A percentile compares a stretch with the other conserved stretches of the same genome.
Conservation (phyloP, 2,888 invertebrate genomes). For the Rhyacophila evoluta region DNA sequence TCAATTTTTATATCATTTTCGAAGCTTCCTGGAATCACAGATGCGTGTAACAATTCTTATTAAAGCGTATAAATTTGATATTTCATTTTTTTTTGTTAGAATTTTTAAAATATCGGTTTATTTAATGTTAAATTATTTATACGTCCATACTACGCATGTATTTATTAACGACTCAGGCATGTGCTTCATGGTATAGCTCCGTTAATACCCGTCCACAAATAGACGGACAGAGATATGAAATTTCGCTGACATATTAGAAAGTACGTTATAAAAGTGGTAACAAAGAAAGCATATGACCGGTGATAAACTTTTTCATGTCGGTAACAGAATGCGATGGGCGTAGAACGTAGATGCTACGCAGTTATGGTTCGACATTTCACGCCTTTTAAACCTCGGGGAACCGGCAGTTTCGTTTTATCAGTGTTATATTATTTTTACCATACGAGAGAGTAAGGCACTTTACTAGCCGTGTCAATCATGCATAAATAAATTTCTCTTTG, state of each 20-base stretch:
- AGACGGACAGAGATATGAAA: neutral
- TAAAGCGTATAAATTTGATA: no score
- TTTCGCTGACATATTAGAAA: slow-evolving; percentile 7
- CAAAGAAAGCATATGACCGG: slow-evolving; percentile 10
- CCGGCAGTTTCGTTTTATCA: slow-evolving; percentile 7
- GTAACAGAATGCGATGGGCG: slow-evolving; percentile 21
- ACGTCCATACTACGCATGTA: no score
- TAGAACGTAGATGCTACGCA: neutral
- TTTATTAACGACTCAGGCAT: neutral
- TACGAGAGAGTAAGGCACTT: neutral
- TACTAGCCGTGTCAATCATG: slow-evolving; percentile 17
- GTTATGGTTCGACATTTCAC: neutral
- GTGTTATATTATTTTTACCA: slow-evolving; percentile 19
- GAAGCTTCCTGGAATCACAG: no score
- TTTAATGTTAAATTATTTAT: no score
- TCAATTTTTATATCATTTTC: no score
- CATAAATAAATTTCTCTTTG: slow-evolving; percentile 20
- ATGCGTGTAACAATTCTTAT: no score
- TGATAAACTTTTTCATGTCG: slow-evolving; percentile 6
- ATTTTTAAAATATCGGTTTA: no score
- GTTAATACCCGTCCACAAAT: neutral
- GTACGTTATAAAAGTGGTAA: slow-evolving; percentile 1
- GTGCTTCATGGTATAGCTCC: neutral
- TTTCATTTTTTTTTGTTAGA: no score
- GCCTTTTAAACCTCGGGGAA: slow-evolving; percentile 22